Conservation (phyloP, 2,113 vertebrate species). For the Colistium nudipinnis region DNA sequence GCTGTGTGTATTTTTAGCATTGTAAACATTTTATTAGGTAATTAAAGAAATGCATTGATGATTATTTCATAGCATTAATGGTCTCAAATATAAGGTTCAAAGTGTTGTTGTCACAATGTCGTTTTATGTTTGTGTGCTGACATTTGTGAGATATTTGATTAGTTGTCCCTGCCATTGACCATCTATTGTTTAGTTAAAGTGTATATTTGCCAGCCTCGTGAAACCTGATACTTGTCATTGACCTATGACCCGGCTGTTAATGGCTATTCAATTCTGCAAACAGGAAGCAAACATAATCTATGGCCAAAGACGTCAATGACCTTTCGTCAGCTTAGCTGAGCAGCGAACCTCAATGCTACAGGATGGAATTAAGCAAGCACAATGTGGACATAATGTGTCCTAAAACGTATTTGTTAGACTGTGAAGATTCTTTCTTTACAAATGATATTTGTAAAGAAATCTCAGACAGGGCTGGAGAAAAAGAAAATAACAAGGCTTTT, state of each 20-base stretch:
- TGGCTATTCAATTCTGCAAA: slow-evolving; percentile 8
- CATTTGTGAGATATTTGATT: slow-evolving; percentile 2
- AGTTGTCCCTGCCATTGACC: neutral
- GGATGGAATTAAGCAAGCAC: no score
- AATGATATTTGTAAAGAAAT: no score
- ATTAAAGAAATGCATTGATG: neutral
- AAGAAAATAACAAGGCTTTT: slow-evolving; percentile 10
- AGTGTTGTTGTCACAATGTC: neutral
- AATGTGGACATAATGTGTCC: no score
- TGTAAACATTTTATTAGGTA: neutral
- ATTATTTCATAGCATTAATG: neutral
- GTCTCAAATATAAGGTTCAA: slow-evolving; percentile 5
- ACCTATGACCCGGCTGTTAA: slow-evolving; percentile 28
- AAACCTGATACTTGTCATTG: neutral
- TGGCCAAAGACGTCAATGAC: neutral
- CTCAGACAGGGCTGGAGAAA: neutral
- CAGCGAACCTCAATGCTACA: no score
- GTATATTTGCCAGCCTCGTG: slow-evolving; percentile 17
- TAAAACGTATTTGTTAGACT: no score
- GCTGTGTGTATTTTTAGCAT: neutral
- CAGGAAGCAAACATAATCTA: neutral
- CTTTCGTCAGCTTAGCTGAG: no score
- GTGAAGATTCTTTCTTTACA: no score
- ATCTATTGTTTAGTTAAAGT: slow-evolving; percentile 4
- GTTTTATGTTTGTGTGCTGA: neutral